Evolutionary conservation across 2,888 invertebrate species (phyloP).

Genomic region (Agrochola litura): DNA sequence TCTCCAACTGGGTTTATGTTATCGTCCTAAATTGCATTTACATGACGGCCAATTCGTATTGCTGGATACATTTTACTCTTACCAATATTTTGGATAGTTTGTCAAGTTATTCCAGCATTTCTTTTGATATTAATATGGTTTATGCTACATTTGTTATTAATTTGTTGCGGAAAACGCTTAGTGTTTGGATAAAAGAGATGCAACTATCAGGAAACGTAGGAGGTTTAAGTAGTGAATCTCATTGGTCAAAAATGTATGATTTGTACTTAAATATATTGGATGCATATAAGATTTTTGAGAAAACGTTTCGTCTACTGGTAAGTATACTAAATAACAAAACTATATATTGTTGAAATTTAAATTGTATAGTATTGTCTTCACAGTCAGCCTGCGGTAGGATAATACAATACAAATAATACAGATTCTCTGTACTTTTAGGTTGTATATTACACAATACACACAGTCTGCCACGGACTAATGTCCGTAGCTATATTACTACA

Average conservation of each 20-base stretch:
- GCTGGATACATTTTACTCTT: no score
- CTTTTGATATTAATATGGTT: constrained; percentile 36
- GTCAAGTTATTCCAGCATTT: constrained; percentile 13
- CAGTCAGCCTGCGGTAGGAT: not conserved
- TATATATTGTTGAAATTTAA: not conserved
- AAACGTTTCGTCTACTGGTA: constrained; percentile 38
- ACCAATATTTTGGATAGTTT: not conserved
- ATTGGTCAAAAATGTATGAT: constrained; percentile 26
- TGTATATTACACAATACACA: constrained; percentile 22
- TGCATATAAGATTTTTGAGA: constrained; percentile 23
- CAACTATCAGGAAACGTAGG: not conserved
- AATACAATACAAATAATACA: not conserved
- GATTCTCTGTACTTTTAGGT: constrained; percentile 21
- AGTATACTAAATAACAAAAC: constrained; percentile 7
- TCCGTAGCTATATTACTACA: constrained; percentile 16
- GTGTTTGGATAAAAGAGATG: constrained; percentile 17
- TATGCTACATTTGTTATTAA: constrained; percentile 34
- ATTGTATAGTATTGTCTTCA: not conserved
- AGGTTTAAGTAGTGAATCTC: not conserved
- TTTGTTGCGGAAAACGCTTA: constrained; percentile 16
- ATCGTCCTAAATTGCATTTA: constrained; percentile 27
- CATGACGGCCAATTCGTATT: not conserved
- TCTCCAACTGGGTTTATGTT: constrained; percentile 20
- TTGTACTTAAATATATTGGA: constrained; percentile 33
- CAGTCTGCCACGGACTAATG: constrained; percentile 36